Evolutionary conservation across 2,113 vertebrate genomes (phyloP).

Genomic region (Barnardius zonarius): DNA sequence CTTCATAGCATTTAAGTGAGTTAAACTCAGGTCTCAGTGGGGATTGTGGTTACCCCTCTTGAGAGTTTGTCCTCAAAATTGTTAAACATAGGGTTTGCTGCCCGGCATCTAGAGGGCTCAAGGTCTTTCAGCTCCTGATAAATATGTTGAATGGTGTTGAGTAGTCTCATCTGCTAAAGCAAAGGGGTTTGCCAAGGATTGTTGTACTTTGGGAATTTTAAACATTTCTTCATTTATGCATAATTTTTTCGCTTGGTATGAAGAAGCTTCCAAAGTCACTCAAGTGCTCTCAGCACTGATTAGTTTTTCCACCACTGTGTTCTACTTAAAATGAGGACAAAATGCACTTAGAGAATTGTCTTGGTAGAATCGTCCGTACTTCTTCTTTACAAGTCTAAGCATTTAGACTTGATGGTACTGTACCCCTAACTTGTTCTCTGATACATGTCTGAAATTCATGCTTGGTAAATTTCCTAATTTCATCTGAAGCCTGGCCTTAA

Average conservation of each 20-base stretch:
- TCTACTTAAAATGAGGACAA: neutral
- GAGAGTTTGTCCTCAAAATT: neutral
- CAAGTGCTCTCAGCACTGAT: neutral
- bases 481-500: neutral
- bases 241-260: neutral
- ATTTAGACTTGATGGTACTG: neutral
- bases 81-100: neutral
- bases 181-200: neutral
- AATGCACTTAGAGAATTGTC: neutral
- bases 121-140: neutral
- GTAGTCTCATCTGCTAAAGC: neutral
- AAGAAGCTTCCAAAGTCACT: neutral
- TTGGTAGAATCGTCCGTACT: neutral
- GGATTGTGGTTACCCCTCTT: neutral
- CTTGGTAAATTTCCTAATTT: neutral
- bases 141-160: neutral
- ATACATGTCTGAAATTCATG: neutral
- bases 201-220: neutral
- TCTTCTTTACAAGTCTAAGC: neutral
- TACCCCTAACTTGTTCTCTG: neutral
- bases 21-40: neutral
- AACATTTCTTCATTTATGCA: neutral
- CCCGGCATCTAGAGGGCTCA: neutral
- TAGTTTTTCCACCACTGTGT: neutral
- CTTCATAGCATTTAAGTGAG: neutral